Percentiles rank a stretch among this genome's conserved stretches.
These are phyloP conservation scores for Meleagris gallopavo DNA, from an alignment of 2,113 vertebrate species.

Conservation along the genomic window DNA sequence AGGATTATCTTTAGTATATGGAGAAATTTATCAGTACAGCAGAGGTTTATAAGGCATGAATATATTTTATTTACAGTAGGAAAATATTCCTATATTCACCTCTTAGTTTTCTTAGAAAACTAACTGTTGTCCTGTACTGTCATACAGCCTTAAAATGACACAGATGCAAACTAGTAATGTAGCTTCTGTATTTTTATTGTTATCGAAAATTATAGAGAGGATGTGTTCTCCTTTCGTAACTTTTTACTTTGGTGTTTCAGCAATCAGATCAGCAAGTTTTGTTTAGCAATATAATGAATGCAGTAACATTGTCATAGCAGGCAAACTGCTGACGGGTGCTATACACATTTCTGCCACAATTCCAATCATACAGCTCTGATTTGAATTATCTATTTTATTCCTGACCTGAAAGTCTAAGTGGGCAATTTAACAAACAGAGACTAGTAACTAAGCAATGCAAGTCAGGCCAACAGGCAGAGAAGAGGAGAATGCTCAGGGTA, in stretches of 20 bases:
- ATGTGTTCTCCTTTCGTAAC: not conserved
- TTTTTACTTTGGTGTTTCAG: not conserved
- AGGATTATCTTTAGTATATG: not conserved
- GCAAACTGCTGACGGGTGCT: not conserved
- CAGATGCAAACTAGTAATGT: not conserved
- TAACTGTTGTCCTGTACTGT: not conserved
- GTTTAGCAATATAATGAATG: not conserved
- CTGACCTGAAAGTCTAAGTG: not conserved
- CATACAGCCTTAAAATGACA: not conserved
- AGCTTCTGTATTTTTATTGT: not conserved
- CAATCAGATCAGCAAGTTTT: not conserved
- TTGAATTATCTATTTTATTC: not conserved
- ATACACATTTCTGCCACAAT: not conserved
- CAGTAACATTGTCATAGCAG: not conserved
- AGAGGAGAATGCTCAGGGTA: not conserved
- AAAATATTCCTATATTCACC: not conserved
- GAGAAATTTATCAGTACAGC: not conserved
- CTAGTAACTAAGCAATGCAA: not conserved
- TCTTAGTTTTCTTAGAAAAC: not conserved
- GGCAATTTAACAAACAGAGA: not conserved
- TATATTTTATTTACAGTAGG: not conserved
- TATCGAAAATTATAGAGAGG: not conserved
- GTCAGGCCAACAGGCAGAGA: not conserved
- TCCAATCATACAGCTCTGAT: not conserved
- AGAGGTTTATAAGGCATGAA: not conserved